phyloP scores from a whole-genome alignment of 2,113 vertebrate genomes.

The Mesocricetus auratus region DNA sequence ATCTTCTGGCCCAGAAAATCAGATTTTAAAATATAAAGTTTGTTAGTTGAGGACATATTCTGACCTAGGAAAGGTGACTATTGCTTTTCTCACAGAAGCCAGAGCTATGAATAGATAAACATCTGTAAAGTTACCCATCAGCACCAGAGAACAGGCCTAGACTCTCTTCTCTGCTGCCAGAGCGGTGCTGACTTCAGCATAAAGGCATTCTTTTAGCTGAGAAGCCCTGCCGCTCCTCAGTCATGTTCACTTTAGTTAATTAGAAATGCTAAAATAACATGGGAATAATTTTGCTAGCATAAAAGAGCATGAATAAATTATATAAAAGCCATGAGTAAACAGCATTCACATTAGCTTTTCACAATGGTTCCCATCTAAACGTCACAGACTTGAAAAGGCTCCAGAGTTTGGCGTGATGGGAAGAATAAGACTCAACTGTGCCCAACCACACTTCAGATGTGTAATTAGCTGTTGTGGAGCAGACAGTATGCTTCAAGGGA shows the following conservation, averaged over 20 bases:
- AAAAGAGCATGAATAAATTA: slow-evolving; percentile 79
- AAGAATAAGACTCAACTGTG: not conserved
- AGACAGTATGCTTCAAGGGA: not conserved
- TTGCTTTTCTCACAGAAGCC: not conserved
- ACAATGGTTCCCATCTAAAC: slow-evolving; percentile 37
- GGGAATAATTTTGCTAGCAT: slow-evolving; percentile 73
- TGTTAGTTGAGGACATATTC: slow-evolving; percentile 27
- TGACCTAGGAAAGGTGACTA: slow-evolving; percentile 53
- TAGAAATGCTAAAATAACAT: slow-evolving; percentile 76
- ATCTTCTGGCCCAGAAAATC: not conserved
- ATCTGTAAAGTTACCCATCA: slow-evolving; percentile 70
- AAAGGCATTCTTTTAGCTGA: slow-evolving; percentile 49
- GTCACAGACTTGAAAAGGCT: not conserved
- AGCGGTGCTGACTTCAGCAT: slow-evolving; percentile 69
- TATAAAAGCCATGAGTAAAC: slow-evolving; percentile 65
- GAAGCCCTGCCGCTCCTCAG: not conserved
- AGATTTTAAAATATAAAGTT: slow-evolving; percentile 48
- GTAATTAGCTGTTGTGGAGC: slow-evolving; percentile 7
- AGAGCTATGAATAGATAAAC: slow-evolving; percentile 49
- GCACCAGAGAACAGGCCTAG: rapidly evolving
- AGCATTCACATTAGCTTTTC: slow-evolving; percentile 62
- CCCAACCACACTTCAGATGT: not conserved
- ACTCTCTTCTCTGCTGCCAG: slow-evolving; percentile 31
- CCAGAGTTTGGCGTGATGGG: not conserved
- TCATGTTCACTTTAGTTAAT: slow-evolving; percentile 76